A percentile compares a stretch with the other conserved stretches of the same genome.
phyloP scores from a whole-genome alignment of 2,888 invertebrate species.

The Chydorus sphaericus region DNA sequence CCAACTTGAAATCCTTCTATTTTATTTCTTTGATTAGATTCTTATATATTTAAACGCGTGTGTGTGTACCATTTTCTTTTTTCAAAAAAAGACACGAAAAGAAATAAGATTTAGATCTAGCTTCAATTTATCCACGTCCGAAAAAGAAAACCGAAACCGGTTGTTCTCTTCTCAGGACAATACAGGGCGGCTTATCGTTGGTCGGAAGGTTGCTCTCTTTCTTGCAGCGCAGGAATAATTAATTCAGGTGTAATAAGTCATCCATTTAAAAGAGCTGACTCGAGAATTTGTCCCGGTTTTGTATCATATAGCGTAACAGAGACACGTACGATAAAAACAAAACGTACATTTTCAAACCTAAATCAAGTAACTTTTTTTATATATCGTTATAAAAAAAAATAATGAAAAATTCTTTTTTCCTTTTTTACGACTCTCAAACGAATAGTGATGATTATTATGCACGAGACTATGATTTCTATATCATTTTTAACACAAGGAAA shows the following conservation, averaged over 20 bases:
- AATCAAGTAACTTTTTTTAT: too few relatives aligned
- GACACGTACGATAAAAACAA: background rate
- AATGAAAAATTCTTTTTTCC: background rate
- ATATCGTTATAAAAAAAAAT: too few relatives aligned
- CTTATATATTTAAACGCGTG: too few relatives aligned
- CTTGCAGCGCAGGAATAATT: too few relatives aligned
- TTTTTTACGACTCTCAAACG: background rate
- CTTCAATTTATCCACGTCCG: too few relatives aligned
- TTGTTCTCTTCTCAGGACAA: background rate
- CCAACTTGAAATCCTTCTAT: too few relatives aligned
- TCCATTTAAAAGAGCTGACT: background rate
- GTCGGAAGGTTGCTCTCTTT: too few relatives aligned
- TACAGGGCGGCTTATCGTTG: background rate
- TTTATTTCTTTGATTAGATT: too few relatives aligned
- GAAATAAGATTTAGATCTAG: background rate
- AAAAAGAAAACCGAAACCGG: too few relatives aligned
- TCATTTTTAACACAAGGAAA: background rate
- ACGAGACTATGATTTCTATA: too few relatives aligned
- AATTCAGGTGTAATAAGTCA: too few relatives aligned
- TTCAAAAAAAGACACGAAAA: background rate
- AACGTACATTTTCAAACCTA: background rate
- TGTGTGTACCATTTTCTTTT: too few relatives aligned
- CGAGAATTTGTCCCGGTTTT: background rate
- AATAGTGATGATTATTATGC: constrained; percentile 1
- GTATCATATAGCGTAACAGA: background rate